Percentiles rank a stretch among this genome's conserved stretches.
These are phyloP conservation scores for Ancistrus triradiatus DNA, from an alignment of 2,113 vertebrate genomes.

Conservation along the genomic window DNA sequence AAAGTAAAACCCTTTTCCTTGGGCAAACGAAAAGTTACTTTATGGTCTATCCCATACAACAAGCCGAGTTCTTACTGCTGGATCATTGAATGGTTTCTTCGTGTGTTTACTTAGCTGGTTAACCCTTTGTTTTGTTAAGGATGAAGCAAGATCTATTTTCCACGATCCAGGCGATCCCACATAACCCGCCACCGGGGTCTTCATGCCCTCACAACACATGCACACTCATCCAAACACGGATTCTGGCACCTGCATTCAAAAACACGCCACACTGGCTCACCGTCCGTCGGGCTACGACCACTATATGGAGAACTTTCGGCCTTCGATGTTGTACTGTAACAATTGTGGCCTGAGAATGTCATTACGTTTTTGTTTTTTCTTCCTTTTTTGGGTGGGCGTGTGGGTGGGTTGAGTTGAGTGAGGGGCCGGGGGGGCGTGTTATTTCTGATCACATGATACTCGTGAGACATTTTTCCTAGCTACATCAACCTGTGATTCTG, in stretches of 20 bases:
- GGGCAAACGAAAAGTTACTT: too few relatives aligned
- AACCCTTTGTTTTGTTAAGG: slow-evolving; percentile 32
- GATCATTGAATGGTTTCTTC: too few relatives aligned
- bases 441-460: slow-evolving; percentile 47
- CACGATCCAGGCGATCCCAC: slow-evolving; percentile 18
- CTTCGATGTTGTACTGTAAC: slow-evolving; percentile 66
- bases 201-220: slow-evolving; percentile 10
- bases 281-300: slow-evolving; percentile 31
- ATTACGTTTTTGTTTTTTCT: slow-evolving; percentile 52
- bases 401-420: too few relatives aligned
- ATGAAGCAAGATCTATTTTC: slow-evolving; percentile 22
- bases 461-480: slow-evolving; percentile 51
- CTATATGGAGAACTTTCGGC: slow-evolving; percentile 48
- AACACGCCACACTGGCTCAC: slow-evolving; percentile 19
- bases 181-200: slow-evolving; percentile 35
- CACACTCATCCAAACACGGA: slow-evolving; percentile 9
- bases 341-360: slow-evolving; percentile 63
- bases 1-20: too few relatives aligned
- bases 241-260: slow-evolving; percentile 3
- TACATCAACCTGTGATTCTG: slow-evolving; percentile 66
- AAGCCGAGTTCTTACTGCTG: too few relatives aligned
- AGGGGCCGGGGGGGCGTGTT: slow-evolving; percentile 23
- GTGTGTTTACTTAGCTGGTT: too few relatives aligned
- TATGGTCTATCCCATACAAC: too few relatives aligned
- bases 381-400: too few relatives aligned